phyloP scores from a whole-genome alignment of 1,140 invertebrate species.

The Sycophila sp. region DNA sequence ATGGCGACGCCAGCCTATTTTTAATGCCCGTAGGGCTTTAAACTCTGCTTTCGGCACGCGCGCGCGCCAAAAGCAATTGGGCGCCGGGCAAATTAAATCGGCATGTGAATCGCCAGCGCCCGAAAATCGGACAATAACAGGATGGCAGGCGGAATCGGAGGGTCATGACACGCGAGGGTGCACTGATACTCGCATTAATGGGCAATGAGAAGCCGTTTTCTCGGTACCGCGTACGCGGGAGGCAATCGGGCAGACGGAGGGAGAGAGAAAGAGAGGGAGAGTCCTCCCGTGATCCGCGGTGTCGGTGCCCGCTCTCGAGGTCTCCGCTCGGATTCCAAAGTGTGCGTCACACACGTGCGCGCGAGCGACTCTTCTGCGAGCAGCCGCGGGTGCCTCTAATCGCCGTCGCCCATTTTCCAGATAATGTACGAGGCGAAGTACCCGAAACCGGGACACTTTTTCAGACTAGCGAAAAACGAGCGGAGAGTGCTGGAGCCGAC shows the following conservation, averaged over 20 bases:
- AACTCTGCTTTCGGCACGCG: not conserved
- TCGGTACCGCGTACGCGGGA: not conserved
- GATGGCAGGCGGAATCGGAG: no score
- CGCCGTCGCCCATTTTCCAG: not conserved
- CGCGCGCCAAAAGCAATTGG: conserved; percentile 4
- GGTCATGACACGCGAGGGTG: no score
- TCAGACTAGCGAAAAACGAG: no score
- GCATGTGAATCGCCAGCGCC: no score
- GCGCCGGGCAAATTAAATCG: no score
- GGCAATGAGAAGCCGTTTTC: not conserved
- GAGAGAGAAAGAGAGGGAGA: not conserved
- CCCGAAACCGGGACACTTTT: no score
- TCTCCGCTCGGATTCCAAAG: conserved; percentile 58
- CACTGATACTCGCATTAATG: no score
- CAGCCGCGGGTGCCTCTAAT: not conserved
- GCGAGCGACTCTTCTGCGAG: not conserved
- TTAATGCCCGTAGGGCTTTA: no score
- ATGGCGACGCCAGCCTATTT: no score
- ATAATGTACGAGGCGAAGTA: no score
- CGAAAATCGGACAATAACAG: no score
- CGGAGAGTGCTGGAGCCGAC: no score
- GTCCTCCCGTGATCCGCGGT: conserved; percentile 37
- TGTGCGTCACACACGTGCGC: conserved; percentile 54
- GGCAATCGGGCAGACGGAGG: not conserved
- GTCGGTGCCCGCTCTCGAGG: conserved; percentile 61